phyloP scores from a whole-genome alignment of 2,888 invertebrate genomes.

The Branchinecta sandiegonensis region DNA sequence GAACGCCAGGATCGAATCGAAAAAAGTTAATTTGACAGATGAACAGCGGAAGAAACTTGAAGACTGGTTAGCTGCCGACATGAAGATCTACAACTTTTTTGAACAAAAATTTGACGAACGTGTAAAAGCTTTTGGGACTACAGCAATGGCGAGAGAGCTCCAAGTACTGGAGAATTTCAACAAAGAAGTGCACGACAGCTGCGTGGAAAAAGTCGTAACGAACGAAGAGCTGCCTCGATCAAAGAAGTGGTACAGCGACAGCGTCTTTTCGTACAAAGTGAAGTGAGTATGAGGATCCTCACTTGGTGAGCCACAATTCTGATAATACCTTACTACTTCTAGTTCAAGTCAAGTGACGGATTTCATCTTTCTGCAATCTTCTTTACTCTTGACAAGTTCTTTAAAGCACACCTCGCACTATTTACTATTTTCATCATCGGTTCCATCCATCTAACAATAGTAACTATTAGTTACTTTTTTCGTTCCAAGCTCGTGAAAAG shows the following conservation, averaged over 20 bases:
- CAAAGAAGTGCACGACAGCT: neutral
- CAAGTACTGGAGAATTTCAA: neutral
- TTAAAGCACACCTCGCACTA: too few species aligned
- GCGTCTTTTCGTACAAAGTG: neutral
- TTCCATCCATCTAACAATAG: too few species aligned
- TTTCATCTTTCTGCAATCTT: too few species aligned
- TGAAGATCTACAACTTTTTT: neutral
- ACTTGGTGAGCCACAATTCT: too few species aligned
- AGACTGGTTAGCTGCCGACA: neutral
- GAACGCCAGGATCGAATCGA: constrained; percentile 15
- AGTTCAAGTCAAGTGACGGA: too few species aligned
- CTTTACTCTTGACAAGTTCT: too few species aligned
- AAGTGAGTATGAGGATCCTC: neutral
- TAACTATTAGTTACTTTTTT: too few species aligned
- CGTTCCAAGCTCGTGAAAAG: too few species aligned
- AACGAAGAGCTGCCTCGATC: neutral
- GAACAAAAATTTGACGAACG: neutral
- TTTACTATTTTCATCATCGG: too few species aligned
- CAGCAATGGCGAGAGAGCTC: neutral
- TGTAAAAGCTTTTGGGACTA: neutral
- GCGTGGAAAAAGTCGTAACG: neutral
- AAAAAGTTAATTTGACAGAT: neutral
- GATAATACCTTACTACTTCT: too few species aligned
- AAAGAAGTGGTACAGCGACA: neutral
- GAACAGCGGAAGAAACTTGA: neutral